Evolutionary conservation across 2,113 vertebrate genomes (phyloP).

Genomic region (Conger conger): DNA sequence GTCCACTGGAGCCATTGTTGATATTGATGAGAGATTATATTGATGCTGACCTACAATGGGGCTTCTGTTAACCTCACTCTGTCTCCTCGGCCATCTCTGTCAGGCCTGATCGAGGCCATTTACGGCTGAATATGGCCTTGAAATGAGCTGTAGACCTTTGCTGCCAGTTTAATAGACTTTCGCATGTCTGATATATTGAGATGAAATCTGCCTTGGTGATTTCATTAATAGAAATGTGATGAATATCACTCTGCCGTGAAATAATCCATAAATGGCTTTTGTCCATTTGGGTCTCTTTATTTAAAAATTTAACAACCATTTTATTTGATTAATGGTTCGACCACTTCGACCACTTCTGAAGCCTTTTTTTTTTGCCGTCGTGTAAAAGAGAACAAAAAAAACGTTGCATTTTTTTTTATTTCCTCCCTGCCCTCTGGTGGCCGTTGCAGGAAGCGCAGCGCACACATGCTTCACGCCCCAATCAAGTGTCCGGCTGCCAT

Average conservation of each 20-base stretch:
- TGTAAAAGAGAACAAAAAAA: neutral
- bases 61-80: neutral
- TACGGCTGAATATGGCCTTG: neutral
- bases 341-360: neutral
- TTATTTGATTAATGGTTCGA: neutral
- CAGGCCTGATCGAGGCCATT: too few species aligned
- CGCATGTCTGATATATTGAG: neutral
- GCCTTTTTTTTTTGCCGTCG: neutral
- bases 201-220: neutral
- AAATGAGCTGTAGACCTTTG: neutral
- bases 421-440: slow-evolving; percentile 31
- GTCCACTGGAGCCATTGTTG: too few species aligned
- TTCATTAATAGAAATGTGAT: slow-evolving; percentile 5
- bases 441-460: slow-evolving; percentile 6
- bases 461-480: slow-evolving; percentile 34
- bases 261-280: neutral
- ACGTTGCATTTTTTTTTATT: neutral
- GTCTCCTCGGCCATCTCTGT: neutral
- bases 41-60: too few species aligned
- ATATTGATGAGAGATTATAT: too few species aligned
- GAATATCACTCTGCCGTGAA: neutral
- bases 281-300: neutral
- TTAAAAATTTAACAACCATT: neutral
- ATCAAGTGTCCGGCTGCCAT: slow-evolving; percentile 55
- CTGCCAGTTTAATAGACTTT: neutral